A percentile compares a stretch with the other conserved stretches of the same genome.
phyloP scores from a whole-genome alignment of 2,888 invertebrate species.

The Venusia cambrica region DNA sequence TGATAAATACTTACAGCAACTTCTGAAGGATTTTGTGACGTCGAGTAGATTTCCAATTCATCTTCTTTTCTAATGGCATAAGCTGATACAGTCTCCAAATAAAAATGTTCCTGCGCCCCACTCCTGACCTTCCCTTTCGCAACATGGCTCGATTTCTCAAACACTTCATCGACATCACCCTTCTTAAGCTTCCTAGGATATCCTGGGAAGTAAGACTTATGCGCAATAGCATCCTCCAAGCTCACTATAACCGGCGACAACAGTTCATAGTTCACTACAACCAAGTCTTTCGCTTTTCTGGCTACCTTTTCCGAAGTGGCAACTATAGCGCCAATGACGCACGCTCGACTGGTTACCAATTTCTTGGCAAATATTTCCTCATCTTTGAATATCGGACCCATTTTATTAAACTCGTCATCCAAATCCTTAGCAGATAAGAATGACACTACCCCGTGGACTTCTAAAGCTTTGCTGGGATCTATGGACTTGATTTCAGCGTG shows the following conservation, averaged over 20 bases:
- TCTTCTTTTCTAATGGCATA: constrained; percentile 87
- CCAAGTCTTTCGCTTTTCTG: constrained; percentile 88
- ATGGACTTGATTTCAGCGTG: constrained; percentile 89
- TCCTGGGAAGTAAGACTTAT: constrained; percentile 83
- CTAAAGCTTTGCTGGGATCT: constrained; percentile 88
- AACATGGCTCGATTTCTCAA: constrained; percentile 83
- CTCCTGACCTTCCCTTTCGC: constrained; percentile 86
- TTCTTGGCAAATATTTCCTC: constrained; percentile 90
- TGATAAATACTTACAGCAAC: constrained; percentile 82
- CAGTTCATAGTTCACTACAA: constrained; percentile 89
- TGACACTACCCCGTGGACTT: constrained; percentile 87
- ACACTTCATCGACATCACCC: constrained; percentile 85
- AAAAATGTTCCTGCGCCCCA: constrained; percentile 95
- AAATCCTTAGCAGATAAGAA: constrained; percentile 90
- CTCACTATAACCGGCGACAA: constrained; percentile 89
- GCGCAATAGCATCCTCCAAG: constrained; percentile 91
- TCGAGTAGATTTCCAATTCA: constrained; percentile 91
- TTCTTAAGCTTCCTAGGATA: constrained; percentile 77
- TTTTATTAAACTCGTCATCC: constrained; percentile 81
- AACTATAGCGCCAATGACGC: constrained; percentile 88
- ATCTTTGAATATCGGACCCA: constrained; percentile 88
- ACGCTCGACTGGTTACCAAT: constrained; percentile 88
- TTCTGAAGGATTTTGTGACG: constrained; percentile 91
- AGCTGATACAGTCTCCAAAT: constrained; percentile 88
- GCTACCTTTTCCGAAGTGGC: constrained; percentile 89